Evolutionary conservation across 2,888 invertebrate genomes (phyloP).

Genomic region (Caenorhabditis sinica): DNA sequence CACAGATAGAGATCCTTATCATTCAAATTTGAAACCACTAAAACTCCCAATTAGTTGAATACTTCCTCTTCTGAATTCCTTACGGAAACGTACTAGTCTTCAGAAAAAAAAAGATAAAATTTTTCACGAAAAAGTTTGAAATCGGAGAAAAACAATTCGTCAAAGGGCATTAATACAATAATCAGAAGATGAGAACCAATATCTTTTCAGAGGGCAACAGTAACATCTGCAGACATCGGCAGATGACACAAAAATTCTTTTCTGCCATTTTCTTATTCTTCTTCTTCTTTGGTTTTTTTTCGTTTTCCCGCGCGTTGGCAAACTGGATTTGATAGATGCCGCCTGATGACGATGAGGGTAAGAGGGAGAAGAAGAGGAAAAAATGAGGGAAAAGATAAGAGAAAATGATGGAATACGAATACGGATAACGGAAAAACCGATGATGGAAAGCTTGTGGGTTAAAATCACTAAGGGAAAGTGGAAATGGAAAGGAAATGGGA

Average conservation of each 20-base stretch:
- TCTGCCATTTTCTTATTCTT: slow-evolving; percentile 27
- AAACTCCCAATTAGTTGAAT: neutral
- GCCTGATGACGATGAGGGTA: slow-evolving; percentile 32
- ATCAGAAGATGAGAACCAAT: neutral
- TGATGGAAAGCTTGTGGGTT: slow-evolving; percentile 14
- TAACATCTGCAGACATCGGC: slow-evolving; percentile 23
- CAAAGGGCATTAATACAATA: slow-evolving; percentile 17
- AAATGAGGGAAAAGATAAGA: slow-evolving; percentile 32
- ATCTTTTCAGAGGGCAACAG: slow-evolving; percentile 13
- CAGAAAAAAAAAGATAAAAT: neutral
- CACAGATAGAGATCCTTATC: slow-evolving; percentile 16
- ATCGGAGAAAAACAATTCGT: neutral
- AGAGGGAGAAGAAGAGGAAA: slow-evolving; percentile 21
- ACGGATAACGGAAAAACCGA: slow-evolving; percentile 34
- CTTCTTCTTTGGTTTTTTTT: slow-evolving; percentile 40
- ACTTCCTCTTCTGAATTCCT: slow-evolving; percentile 8
- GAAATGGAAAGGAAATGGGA: slow-evolving; percentile 16
- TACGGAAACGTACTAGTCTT: neutral
- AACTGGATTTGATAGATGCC: slow-evolving; percentile 48
- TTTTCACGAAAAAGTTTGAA: neutral
- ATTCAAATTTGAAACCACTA: slow-evolving; percentile 8
- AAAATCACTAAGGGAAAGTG: slow-evolving; percentile 31
- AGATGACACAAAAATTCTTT: slow-evolving; percentile 46
- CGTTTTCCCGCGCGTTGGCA: slow-evolving; percentile 46
- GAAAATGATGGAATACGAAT: slow-evolving; percentile 13